These are phyloP conservation scores for Syngnathus floridae DNA, from an alignment of 2,113 vertebrate genomes.

Conservation along the genomic window DNA sequence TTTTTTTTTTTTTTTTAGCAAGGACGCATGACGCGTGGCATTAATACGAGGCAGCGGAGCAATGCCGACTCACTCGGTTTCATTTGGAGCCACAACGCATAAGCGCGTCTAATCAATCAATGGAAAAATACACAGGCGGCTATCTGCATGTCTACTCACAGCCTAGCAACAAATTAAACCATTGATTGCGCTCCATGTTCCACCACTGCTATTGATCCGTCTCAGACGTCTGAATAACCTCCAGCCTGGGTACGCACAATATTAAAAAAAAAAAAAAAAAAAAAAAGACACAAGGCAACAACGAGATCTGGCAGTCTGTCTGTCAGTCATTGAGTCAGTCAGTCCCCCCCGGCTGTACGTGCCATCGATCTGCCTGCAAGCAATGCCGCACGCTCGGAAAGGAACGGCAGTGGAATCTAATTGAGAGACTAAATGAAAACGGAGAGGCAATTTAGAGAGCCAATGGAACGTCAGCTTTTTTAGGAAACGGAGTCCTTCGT, in stretches of 20 bases:
- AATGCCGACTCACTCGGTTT: too few relatives aligned
- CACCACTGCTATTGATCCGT: conserved; percentile 40
- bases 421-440: conserved; percentile 56
- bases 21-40: too few relatives aligned
- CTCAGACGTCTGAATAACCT: conserved; percentile 21
- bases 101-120: too few relatives aligned
- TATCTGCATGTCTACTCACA: not conserved
- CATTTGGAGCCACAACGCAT: too few relatives aligned
- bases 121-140: not conserved
- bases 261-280: too few relatives aligned
- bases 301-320: too few relatives aligned
- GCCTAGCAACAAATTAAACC: conserved; percentile 28
- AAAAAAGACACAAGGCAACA: too few relatives aligned
- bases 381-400: conserved; percentile 18
- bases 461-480: conserved; percentile 33
- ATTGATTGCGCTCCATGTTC: conserved; percentile 35
- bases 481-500: conserved; percentile 11
- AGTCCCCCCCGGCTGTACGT: not conserved
- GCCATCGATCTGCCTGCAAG: conserved; percentile 48
- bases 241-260: too few relatives aligned
- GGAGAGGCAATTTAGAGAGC: conserved; percentile 58
- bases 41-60: too few relatives aligned
- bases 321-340: too few relatives aligned
- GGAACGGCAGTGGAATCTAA: conserved; percentile 36
- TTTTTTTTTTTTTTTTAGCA: too few relatives aligned